phyloP scores from a whole-genome alignment of 2,888 invertebrate genomes.

The Neria commutata region DNA sequence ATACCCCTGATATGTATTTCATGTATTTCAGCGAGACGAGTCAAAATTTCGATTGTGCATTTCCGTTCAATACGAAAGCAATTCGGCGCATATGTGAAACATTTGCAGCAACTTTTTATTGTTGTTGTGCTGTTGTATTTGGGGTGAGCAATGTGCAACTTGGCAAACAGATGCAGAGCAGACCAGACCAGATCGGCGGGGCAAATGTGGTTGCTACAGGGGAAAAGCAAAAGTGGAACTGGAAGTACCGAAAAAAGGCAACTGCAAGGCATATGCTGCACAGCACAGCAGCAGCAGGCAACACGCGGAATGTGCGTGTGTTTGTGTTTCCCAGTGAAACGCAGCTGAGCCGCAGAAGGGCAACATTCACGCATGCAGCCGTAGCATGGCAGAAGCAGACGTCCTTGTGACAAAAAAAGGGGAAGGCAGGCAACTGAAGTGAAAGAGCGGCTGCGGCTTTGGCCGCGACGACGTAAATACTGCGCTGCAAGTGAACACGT shows the following conservation, averaged over 20 bases:
- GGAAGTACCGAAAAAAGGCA: not conserved
- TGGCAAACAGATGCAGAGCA: not conserved
- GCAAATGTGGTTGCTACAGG: not conserved
- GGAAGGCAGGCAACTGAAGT: not conserved
- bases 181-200: too few relatives aligned
- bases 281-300: not conserved
- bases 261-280: constrained; percentile 4
- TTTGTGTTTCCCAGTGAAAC: not conserved
- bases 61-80: too few relatives aligned
- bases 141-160: not conserved
- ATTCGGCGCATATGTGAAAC: constrained; percentile 1
- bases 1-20: too few relatives aligned
- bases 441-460: not conserved
- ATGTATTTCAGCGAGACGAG: too few relatives aligned
- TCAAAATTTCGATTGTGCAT: too few relatives aligned
- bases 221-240: not conserved
- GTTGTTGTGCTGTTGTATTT: too few relatives aligned
- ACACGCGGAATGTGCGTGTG: not conserved
- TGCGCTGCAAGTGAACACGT: constrained; percentile 10
- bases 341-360: not conserved
- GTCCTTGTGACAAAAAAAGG: constrained; percentile 11
- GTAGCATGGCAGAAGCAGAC: constrained; percentile 5
- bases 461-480: not conserved
- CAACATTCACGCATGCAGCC: not conserved
- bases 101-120: not conserved